Evolutionary conservation across 2,113 vertebrate genomes (phyloP).

Genomic region (Hippopotamus amphibius): DNA sequence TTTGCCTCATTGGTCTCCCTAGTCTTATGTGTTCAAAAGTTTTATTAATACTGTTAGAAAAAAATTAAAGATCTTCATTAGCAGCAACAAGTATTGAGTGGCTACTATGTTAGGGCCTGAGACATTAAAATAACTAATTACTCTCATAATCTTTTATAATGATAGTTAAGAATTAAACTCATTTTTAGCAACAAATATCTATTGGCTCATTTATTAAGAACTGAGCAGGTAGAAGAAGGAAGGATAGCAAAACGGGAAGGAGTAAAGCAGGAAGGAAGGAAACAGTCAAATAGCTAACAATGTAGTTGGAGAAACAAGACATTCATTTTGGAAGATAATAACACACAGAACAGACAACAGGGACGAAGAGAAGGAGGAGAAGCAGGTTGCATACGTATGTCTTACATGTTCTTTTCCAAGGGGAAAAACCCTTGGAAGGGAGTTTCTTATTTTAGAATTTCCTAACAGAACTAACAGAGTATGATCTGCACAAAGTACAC

Average conservation of each 20-base stretch:
- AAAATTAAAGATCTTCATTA: conserved; percentile 16
- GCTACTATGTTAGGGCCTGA: not conserved
- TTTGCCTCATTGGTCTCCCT: not conserved
- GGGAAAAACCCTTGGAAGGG: not conserved
- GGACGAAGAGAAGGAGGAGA: too few species aligned
- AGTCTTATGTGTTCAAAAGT: not conserved
- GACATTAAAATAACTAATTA: conserved; percentile 20
- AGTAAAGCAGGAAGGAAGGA: not conserved
- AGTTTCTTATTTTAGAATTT: not conserved
- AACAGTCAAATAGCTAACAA: not conserved
- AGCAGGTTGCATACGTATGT: not conserved
- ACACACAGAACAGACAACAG: not conserved
- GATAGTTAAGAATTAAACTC: not conserved
- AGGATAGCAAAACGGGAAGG: not conserved
- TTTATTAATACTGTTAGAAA: conserved; percentile 17
- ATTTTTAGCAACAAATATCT: not conserved
- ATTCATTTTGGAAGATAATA: not conserved
- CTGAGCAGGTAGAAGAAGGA: not conserved
- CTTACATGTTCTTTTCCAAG: not conserved
- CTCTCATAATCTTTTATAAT: not conserved
- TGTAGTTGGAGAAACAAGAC: not conserved
- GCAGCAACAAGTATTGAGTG: not conserved
- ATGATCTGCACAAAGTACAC: not conserved
- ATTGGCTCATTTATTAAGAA: not conserved
- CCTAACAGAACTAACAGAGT: not conserved